Base-by-base conservation (phyloP, 1,140 invertebrate genomes). In the Pogonognathellus flavescens region DNA sequence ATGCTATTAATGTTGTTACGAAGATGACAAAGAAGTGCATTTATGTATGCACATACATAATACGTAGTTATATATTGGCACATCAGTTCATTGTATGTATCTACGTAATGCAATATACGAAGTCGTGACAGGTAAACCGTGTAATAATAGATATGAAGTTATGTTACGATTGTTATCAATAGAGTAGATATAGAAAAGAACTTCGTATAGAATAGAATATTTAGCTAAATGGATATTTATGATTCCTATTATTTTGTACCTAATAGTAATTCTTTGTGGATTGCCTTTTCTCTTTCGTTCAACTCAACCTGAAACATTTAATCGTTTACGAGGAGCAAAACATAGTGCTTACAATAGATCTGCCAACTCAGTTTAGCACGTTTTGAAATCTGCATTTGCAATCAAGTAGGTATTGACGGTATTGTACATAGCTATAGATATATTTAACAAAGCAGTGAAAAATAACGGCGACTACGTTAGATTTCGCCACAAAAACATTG, bases 211-310 rank as follows among this genome's bases (percentile, higher is more conserved):
- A 41, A 41, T 41, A 41, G 31, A 41, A 41, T 1, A 41, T 41
- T 41, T 41, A 41, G 31, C 6, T 41, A 41, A 41, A 41, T 41
- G 31, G 31, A 20, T 25, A 66, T 66, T 76, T 76, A 76, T 76
- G 70, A 76, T 76, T 76, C 70, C 70, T 76, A 76, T 76, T 76
- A 76, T 76, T 76, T 76, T 76, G 70, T 76, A 76, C 70, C 70
- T 76, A 76, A 76, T 76, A n/a, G n/a, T n/a, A 76, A 76, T 76
- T 76, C 70, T 76, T 76, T 76, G 66, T 72, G 41, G 31, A 76
- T 9, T 41, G 70, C 41, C 70, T 76, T 76, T 76, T 76, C n/a
- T 76, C 70, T 41, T 76, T 76, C 70, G 70, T 76, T 57, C 49
- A 49, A 41, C 70, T 76, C 41, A 7, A 76, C 70, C 70, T 41